Evolutionary conservation across 1,140 invertebrate species (phyloP), one percentile per base, ranked within the genome.

Genomic region (Arion vulgaris): DNA sequence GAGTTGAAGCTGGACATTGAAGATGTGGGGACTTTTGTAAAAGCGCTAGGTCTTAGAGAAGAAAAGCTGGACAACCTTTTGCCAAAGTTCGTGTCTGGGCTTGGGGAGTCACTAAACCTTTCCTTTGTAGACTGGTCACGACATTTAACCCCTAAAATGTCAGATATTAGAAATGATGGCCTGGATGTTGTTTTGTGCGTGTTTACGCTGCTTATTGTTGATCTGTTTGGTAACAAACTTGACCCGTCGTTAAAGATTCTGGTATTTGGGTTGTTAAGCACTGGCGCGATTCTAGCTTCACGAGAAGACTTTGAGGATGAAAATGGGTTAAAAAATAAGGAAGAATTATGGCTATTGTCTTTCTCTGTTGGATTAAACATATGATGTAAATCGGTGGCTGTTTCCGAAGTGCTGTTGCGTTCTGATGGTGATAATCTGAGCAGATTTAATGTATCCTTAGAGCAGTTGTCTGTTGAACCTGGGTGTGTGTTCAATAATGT

Each of bases 131-230:
- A 66, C n/a, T 66, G 15, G 17, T 57, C 53, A n/a, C 23, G 62
- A 28, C 9, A 66, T 23, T 28, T 28, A 17, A 28, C 28, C 9
- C 28, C 62, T 23, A 66, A 23, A 66, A 66, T 66, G 62, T 66
- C 62, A 66, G 62, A 66, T 32, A 66, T 66, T 5, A 66, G 62
- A 66, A 66, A 66, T 1, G 62, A 66, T 7, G 62, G 62, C 62
- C 17, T 66, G 0, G 62, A 66, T 66, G 5, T 32, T 28, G 62
- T 17, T 9, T 32, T 32, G 62, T 32, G 5, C 32, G 62, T 66
- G 28, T 5, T 62, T n/a, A n/a, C 26, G 26, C 5, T 62, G 26
- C 57, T 49, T 49, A 19, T 11, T 49, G 19, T 19, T 9, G 53
- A n/a, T 57, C 19, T n/a, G 19, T n/a, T 57, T 57, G 53, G 53